Conservation (phyloP, 1,140 invertebrate species). For the Eumeta japonica region DNA sequence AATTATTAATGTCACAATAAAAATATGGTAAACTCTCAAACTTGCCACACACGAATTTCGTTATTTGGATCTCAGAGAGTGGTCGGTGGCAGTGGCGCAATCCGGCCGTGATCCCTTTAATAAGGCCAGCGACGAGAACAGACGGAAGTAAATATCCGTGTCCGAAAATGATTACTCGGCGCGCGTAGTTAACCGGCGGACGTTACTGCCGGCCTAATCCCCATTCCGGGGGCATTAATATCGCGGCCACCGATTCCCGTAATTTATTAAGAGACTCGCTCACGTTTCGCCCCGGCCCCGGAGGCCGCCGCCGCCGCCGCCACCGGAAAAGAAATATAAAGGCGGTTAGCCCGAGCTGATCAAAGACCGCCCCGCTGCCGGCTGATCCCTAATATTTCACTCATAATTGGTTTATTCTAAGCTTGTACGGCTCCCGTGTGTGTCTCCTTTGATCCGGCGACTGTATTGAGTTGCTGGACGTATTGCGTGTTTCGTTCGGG, state of each 20-base stretch:
- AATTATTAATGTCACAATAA: too few relatives aligned
- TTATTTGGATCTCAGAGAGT: too few relatives aligned
- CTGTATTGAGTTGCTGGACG: constrained; percentile 45
- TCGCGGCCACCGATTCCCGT: constrained; percentile 47
- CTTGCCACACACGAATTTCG: too few relatives aligned
- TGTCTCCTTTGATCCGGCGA: constrained; percentile 49
- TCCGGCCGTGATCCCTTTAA: constrained; percentile 49
- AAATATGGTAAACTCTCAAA: too few relatives aligned
- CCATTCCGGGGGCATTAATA: constrained; percentile 52
- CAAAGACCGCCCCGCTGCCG: constrained; percentile 41
- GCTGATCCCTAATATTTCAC: constrained; percentile 57
- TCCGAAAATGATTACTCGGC: constrained; percentile 50
- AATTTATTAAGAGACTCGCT: constrained; percentile 48
- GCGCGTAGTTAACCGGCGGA: constrained; percentile 44
- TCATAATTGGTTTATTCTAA: constrained; percentile 59
- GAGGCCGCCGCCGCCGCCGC: constrained; percentile 37
- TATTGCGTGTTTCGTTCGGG: constrained; percentile 15
- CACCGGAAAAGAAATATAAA: constrained; percentile 38
- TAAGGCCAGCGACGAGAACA: constrained; percentile 36
- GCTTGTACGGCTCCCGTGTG: constrained; percentile 49
- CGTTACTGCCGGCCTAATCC: constrained; percentile 48
- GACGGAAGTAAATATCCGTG: constrained; percentile 51
- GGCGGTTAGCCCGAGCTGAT: constrained; percentile 38
- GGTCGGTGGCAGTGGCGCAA: too few relatives aligned
- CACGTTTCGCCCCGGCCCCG: constrained; percentile 22